Base-by-base conservation (phyloP, 2,888 invertebrate genomes). In the Desoria tigrina region DNA sequence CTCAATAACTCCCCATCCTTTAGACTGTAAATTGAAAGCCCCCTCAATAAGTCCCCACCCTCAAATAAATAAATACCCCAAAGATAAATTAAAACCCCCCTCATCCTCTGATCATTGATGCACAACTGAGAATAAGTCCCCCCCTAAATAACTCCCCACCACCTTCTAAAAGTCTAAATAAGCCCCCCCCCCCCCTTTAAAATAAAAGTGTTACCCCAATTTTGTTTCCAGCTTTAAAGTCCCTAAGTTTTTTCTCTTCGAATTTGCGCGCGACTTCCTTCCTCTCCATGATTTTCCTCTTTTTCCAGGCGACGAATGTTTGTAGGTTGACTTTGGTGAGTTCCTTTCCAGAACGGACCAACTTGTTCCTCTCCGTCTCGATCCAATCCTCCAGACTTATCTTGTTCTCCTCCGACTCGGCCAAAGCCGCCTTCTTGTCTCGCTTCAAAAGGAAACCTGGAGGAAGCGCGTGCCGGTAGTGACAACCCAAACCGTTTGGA, bases 301-400 rank as follows among this genome's bases (percentile, higher is more conserved):
- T 95, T 81, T 99, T 99, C 99, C 99, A 99, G 9, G 92, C 91
- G 61, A 97, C 83, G 83, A 99, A 99, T 1, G 94, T 89, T 81
- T 97, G 96, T 51, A 98, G 81, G 0, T 97, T 99, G 9, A 99
- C 92, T 81, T 90, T 94, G 0, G 98, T 99, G 81, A 83, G 79
- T 75, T 82, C 81, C 21, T 56, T 50, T 1, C 45, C 55, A 79
- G 79, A 68, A 0, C 87, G 81, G 18, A 93, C 94, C 18, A 98
- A 80, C 11, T 94, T 92, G 0, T 94, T 91, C 75, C 97, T 83
- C 83, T 99, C 98, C 75, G 88, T 89, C 82, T 97, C 96, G 67
- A 97, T 94, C 42, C 97, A 83, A 81, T 97, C 96, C 76, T 94
- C 96, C 18, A 97, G 83, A 90, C 81, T 94, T 92, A 77, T 90